These are phyloP conservation scores for Aspidiotus destructor DNA, from an alignment of 2,888 invertebrate genomes.

Conservation along the genomic window DNA sequence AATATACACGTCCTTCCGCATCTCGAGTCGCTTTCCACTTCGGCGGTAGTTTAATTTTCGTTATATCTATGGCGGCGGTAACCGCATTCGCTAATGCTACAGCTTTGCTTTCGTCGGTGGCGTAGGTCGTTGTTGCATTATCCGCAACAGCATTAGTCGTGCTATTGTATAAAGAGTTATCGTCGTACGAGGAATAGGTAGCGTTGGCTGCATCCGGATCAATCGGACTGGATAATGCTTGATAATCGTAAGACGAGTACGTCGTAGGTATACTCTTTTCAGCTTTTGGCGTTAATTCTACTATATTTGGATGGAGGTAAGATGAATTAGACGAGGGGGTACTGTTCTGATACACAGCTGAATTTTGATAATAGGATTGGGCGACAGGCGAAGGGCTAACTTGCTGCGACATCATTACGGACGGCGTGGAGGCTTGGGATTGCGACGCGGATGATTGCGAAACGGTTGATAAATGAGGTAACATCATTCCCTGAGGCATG, in stretches of 20 bases:
- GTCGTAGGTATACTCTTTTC: background rate
- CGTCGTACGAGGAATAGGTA: background rate
- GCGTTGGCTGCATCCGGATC: background rate
- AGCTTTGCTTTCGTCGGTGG: background rate
- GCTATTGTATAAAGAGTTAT: background rate
- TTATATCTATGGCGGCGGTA: background rate
- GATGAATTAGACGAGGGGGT: background rate
- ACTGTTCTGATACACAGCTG: conserved; percentile 35
- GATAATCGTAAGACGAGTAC: background rate
- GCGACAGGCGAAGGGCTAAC: background rate
- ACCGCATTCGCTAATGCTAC: background rate
- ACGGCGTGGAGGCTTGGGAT: conserved; percentile 33
- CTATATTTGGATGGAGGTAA: background rate
- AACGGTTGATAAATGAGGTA: background rate
- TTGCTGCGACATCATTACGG: conserved; percentile 34
- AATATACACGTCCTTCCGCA: conserved; percentile 73
- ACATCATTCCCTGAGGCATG: background rate
- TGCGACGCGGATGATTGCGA: conserved; percentile 11
- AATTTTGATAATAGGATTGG: conserved; percentile 6
- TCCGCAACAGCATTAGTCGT: background rate
- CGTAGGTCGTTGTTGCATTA: background rate
- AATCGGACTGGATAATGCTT: background rate
- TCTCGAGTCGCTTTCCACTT: conserved; percentile 82
- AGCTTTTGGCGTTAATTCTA: background rate
- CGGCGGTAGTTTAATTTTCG: conserved; percentile 51